Percentiles rank a stretch among this genome's conserved stretches.
Conservation (phyloP, 2,113 vertebrate genomes). For the Perognathus longimembris region DNA sequence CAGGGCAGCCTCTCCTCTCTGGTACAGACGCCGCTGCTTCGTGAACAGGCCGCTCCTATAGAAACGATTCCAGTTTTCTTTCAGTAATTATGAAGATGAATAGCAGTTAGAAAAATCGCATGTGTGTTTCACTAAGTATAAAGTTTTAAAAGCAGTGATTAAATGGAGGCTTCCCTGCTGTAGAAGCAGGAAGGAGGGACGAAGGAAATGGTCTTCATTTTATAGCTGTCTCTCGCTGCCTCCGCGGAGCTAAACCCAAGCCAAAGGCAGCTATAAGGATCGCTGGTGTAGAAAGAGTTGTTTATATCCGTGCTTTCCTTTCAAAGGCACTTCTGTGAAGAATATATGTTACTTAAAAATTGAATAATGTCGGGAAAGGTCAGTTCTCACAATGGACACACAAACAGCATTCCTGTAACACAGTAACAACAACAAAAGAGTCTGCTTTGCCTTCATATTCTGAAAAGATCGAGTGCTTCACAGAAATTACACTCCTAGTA, state of each 20-base stretch:
- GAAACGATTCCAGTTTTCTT: slow-evolving; percentile 53
- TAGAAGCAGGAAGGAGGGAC: not conserved
- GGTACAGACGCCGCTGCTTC: too few species aligned
- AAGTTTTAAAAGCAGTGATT: slow-evolving; percentile 55
- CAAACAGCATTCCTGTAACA: not conserved
- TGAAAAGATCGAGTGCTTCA: slow-evolving; percentile 30
- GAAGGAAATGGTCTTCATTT: too few species aligned
- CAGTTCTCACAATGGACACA: slow-evolving; percentile 48
- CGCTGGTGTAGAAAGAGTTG: too few species aligned
- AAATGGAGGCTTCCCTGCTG: not conserved
- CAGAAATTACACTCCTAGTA: slow-evolving; percentile 5
- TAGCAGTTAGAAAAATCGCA: slow-evolving; percentile 66
- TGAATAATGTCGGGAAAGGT: not conserved
- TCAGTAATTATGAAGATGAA: slow-evolving; percentile 73
- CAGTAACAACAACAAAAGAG: too few species aligned
- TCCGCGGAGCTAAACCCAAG: too few species aligned
- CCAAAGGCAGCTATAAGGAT: too few species aligned
- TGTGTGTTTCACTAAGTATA: slow-evolving; percentile 75
- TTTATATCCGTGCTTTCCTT: too few species aligned
- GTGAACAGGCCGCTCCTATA: slow-evolving; percentile 48
- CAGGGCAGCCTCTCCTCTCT: slow-evolving; percentile 37
- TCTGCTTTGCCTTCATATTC: not conserved
- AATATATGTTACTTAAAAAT: not conserved
- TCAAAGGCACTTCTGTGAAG: not conserved
- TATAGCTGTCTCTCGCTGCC: too few species aligned